Base-by-base conservation (phyloP, 2,888 invertebrate species). In the Cheiracanthium punctorium region DNA sequence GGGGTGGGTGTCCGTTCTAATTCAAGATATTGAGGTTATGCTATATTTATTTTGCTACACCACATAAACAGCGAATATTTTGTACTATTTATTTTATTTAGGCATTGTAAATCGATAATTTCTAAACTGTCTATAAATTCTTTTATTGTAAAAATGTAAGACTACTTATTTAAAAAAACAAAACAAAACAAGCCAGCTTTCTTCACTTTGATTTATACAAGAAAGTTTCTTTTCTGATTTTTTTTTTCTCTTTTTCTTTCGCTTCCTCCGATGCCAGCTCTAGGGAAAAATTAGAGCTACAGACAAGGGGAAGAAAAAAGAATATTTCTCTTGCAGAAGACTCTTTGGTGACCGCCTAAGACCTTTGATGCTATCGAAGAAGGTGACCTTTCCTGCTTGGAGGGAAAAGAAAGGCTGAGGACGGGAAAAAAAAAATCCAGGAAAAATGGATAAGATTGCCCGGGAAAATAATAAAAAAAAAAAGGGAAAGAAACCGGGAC, bases 221-320 rank as follows among this genome's bases (percentile, higher is more conserved):
- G 58, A 58, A 20, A 5, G 58, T 24, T 48, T 58, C 4, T n/a
- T n/a, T n/a, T n/a, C n/a, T n/a, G n/a, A n/a, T n/a, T n/a, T n/a
- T n/a, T n/a, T n/a, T 58, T 58, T 58, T 58, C 5, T 17, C 2
- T 48, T 24, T 58, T 58, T 58, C 24, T 58, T 10, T 7, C 10
- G 4, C 10, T 37, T 37, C 37, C 58, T 17, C 10, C 14, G 10
- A 48, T 48, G 43, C 17, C 5, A 58, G 24, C 58, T 58, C 58
- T 58, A 4, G 58, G 58, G 58, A 58, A 24, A 24, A 58, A 58
- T 58, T 58, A 58, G 58, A 58, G 58, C 24, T 24, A 5, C 58
- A 58, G 58, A 58, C 58, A 58, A 58, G 58, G 58, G n/a, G n/a
- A n/a, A n/a, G n/a, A n/a, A 58, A 58, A 58, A 24, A 58, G 58